Base-by-base conservation (phyloP, 2,888 invertebrate species). In the Plutella xylostella region DNA sequence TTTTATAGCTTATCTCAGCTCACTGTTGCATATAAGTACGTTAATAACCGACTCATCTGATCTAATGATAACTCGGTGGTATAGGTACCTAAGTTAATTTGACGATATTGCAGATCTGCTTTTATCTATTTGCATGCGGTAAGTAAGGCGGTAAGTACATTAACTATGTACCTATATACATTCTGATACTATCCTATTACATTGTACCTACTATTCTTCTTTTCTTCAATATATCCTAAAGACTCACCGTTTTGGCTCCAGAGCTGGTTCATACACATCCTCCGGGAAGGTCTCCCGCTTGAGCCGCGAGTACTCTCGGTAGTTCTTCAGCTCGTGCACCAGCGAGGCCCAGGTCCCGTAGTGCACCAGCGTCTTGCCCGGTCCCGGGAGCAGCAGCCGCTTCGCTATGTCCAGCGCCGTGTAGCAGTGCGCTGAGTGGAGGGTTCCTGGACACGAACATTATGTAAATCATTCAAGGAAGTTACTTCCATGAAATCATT, bases 261-360 rank as follows among this genome's bases (percentile, higher is more conserved):
- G 64, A 40, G 51, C 53, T 3, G 53, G 51, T 11, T 55, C 58
- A 31, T 45, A 50, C 2, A 60, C 40, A 11, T 55, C 45, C 11
- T 57, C 52, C 1, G 68, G 64, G 22, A 61, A 69, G 0, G 55
- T 57, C 38, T 65, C 53, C 7, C 55, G 52, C 48, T 65, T 68
- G 40, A 65, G 28, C 12, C 54, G 51, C 7, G 46, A 46, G 42
- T 63, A 65, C 3, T 64, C 49, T 43, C 55, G 55, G 11, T 58
- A 56, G 22, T 63, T 63, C 11, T 56, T 48, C 37, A 72, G 39
- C 25, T 64, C 70, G 30, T 66, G 51, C 1, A 73, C 63, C 9
- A 71, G 45, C 0, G 71, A 71, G 12, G 60, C 60, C 73, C 72
- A 73, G 0, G 74, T 73, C 7, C 73, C 73, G 38, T 59, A 66